Base-by-base conservation (phyloP, 2,113 vertebrate genomes). In the Chaetodon auriga region DNA sequence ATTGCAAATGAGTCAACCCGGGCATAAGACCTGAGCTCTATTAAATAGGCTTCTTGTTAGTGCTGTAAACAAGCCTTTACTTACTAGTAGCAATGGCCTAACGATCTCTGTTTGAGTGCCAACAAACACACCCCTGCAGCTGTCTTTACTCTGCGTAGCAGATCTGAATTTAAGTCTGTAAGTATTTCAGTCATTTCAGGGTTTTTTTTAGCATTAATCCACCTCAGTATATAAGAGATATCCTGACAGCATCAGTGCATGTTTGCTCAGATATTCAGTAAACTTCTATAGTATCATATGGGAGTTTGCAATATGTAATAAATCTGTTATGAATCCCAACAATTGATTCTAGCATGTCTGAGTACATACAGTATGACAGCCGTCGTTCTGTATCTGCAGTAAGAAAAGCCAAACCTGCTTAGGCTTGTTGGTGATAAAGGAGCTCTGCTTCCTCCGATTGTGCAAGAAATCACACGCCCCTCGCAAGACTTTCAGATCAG, bases 401-500 rank as follows among this genome's bases (percentile, higher is more conserved):
- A 81, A 83, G 61, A 88, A 72, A 30, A 65, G 64, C 60, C 23
- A 49, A 80, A 78, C 89, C 64, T 90, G 89, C 82, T 84, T 58
- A 49, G 86, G 76, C 88, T 85, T 93, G 93, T 81, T 55, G 45
- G 53, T 90, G 86, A 91, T 91, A 83, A 91, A 91, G 80, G 75
- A 85, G 84, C 83, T 78, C 60, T 16, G 77, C 81, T 91, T 94
- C 93, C 88, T 90, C 30, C 15, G 23, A 94, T 92, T 94, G 88
- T 93, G 92, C 82, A 93, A 93, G 79, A 93, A 89, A 81, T 87
- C 61, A 66, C 85, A 90, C 84, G 73, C 76, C 79, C 89, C 21
- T 62, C 19, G 45, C 30, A 46, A 87, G 23, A 72, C 58, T 63
- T 80, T 73, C 57, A 51, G 54, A 87, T 78, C 75, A 84, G 75